phyloP scores from a whole-genome alignment of 2,113 vertebrate genomes.

The Pelecanus crispus region DNA sequence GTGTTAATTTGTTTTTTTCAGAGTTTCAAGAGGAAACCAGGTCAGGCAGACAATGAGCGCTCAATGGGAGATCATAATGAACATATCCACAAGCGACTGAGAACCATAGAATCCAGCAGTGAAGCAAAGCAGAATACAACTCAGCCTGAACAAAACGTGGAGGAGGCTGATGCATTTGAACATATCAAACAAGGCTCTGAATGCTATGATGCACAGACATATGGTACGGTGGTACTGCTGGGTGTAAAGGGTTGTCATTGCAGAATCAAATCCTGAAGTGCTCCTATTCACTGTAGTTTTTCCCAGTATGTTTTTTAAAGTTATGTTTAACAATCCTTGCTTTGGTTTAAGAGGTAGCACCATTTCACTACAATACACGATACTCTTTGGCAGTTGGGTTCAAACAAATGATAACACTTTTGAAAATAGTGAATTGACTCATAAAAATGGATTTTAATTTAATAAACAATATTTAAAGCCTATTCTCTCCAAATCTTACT shows the following conservation, averaged over 20 bases:
- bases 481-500: not conserved
- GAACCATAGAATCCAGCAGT: constrained; percentile 76
- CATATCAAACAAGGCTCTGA: constrained; percentile 81
- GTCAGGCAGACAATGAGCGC: constrained; percentile 86
- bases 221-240: constrained; percentile 72
- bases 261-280: not conserved
- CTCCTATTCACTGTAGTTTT: not conserved
- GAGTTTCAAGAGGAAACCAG: constrained; percentile 96
- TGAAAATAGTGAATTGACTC: not conserved
- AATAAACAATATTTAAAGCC: not conserved
- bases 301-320: not conserved
- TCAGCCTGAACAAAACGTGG: constrained; percentile 29
- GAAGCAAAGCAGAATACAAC: constrained; percentile 33
- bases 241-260: not conserved
- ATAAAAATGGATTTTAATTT: not conserved
- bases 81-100: constrained; percentile 83
- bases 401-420: not conserved
- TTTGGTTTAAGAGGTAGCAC: not conserved
- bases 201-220: constrained; percentile 88
- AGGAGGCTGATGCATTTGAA: constrained; percentile 87
- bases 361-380: not conserved
- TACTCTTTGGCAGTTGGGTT: not conserved
- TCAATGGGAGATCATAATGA: constrained; percentile 85
- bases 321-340: not conserved
- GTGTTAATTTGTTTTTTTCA: constrained; percentile 31